Evolutionary conservation across 1,140 invertebrate genomes (phyloP), one percentile per base, ranked within the genome.

Genomic region (Drosophila pseudoobscura): DNA sequence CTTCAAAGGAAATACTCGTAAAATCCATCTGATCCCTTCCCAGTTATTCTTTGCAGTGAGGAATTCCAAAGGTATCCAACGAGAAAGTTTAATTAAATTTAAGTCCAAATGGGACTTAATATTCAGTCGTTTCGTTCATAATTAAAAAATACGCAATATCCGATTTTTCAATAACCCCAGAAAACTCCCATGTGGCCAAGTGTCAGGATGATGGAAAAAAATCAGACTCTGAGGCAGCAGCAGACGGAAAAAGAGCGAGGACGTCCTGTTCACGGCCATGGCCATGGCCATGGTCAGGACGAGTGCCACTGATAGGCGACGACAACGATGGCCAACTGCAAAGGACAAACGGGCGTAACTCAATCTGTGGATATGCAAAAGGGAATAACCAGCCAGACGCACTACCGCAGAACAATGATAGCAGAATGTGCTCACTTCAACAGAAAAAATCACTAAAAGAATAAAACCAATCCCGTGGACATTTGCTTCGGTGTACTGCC

Each of bases 111-210:
- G 69, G 69, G 45, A 77, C 66, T 80, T 77, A 80, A 80, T 74
- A 77, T 64, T 47, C 71, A 56, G 39, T 47, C 61, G 60, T 45
- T 46, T 62, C 53, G 57, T 64, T 75, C 56, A 58, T 84, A 80
- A 84, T 85, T 84, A 84, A 77, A 84, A 84, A 79, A 79, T 75
- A 70, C 72, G 63, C 80, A 80, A 77, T 80, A 85, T 85, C 74
- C 73, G 73, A 80, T 79, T 78, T 79, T 82, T 73, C 72, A 84
- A 80, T 80, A 87, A 75, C 76, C 68, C 60, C 71, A 55, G 45
- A 55, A 58, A 50, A 60, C 35, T 13, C 9, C 44, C 35, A 39
- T 31, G 41, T 41, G 41, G 17, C 50, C 35, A 22, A 24, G 46
- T 22, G 44, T 45, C 51, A 50, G 26, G 26, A 26, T 47, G 47